Evolutionary conservation across 37 sponge, comb jelly and placozoan genomes (phyloP).

Genomic region (Spongilla lacustris): DNA sequence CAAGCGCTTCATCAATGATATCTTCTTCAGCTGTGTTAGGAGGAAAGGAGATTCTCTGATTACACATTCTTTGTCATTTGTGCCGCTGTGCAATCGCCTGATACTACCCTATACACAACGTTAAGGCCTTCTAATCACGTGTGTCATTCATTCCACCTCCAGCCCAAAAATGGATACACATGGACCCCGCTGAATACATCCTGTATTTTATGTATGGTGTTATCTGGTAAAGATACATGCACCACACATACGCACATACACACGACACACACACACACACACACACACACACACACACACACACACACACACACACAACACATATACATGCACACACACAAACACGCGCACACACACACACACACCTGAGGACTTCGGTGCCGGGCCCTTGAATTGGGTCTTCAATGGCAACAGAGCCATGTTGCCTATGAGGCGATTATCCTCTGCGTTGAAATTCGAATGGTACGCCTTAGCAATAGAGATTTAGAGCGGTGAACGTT

Average conservation of each 20-base stretch:
- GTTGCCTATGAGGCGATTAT: constrained; percentile 70
- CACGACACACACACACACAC: no score
- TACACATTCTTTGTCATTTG: not conserved
- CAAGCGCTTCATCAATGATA: constrained; percentile 94
- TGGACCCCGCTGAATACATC: no score
- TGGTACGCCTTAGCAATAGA: constrained; percentile 86
- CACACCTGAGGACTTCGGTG: constrained; percentile 80
- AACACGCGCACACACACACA: not conserved
- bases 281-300: no score
- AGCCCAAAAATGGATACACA: no score
- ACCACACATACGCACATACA: no score
- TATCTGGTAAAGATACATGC: no score
- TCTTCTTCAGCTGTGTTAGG: constrained; percentile 57
- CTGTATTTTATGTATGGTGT: no score
- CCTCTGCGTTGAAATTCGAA: constrained; percentile 84
- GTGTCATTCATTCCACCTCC: no score
- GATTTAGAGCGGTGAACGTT: not conserved
- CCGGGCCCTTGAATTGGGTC: constrained; percentile 95
- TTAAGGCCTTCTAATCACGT: no score
- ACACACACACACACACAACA: no score
- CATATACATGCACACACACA: no score
- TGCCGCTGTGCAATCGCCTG: not conserved
- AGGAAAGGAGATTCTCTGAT: not conserved
- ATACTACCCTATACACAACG: no score
- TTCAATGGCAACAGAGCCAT: constrained; percentile 91